Base-by-base conservation (phyloP, 2,888 invertebrate species). In the Dione juno region DNA sequence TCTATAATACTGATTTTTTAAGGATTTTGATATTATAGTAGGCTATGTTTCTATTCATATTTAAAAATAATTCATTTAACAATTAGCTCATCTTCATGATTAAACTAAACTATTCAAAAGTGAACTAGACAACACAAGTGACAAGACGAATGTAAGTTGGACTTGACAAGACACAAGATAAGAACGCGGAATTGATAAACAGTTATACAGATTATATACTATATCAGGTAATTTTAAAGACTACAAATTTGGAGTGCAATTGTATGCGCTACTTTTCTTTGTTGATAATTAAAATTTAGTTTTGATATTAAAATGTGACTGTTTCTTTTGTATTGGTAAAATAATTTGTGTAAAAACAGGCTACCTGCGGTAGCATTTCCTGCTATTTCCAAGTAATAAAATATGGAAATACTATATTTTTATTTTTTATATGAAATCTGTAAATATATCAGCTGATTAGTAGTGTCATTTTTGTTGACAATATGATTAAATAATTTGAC, bases 401-500 rank as follows among this genome's bases (percentile, higher is more conserved):
- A n/a, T n/a, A n/a, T n/a, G n/a, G n/a, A n/a, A n/a, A n/a, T n/a
- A n/a, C n/a, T n/a, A n/a, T n/a, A n/a, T n/a, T n/a, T n/a, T n/a
- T 19, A 10, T 19, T 21, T 65, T 13, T 16, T n/a, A 21, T 16
- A n/a, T n/a, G 7, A 7, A 13, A 37, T 48, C 28, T 43, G 48
- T 43, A 50, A 16, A 41, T 21, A 53, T 28, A 64, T 64, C 71
- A 71, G 71, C 71, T 71, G 71, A 71, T 65, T 65, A n/a, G 10
- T 14, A 52, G 35, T 71, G 71, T 71, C 71, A 64, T 19, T 67
- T 40, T 58, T 64, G 35, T 67, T 71, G 71, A 68, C 43, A 64
- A 52, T 58, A 11, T 14, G 19, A 14, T 37, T 48, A 16, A n/a
- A 69, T 14, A 11, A 40, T 35, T 58, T 67, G 48, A 59, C 65